These are phyloP conservation scores for Lindbergichthys nudifrons DNA, from an alignment of 2,797 vertebrate genomes.

Conservation along the genomic window DNA sequence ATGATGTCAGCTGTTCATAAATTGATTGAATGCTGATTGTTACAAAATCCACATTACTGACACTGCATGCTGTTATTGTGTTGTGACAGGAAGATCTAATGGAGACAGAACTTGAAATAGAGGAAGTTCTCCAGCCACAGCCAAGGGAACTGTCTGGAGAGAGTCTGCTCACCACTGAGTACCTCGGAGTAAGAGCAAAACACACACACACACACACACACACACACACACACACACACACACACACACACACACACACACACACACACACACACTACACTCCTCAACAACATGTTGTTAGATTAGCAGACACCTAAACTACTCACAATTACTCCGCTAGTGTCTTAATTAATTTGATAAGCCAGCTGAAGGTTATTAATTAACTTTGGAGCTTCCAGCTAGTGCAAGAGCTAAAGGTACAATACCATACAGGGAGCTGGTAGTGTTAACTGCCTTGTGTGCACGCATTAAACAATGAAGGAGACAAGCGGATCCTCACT, in stretches of 20 bases:
- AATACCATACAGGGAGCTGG: background rate
- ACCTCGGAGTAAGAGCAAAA: slow-evolving; percentile 90
- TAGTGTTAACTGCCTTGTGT: background rate
- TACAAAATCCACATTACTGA: no score
- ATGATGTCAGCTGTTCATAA: background rate
- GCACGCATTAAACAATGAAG: background rate
- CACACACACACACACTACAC: background rate
- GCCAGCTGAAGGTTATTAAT: background rate
- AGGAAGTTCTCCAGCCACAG: slow-evolving; percentile 91
- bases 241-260: slow-evolving; percentile 2
- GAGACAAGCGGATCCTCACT: background rate
- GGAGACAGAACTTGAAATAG: slow-evolving; percentile 92
- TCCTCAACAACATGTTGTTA: background rate
- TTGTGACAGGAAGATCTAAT: slow-evolving; percentile 87
- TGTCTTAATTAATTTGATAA: background rate
- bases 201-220: background rate
- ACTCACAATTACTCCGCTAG: background rate
- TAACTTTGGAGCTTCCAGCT: background rate
- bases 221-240: slow-evolving; percentile 3
- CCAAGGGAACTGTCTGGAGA: slow-evolving; percentile 92
- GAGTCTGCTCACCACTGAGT: slow-evolving; percentile 93
- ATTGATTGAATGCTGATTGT: background rate
- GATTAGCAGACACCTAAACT: background rate
- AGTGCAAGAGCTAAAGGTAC: background rate
- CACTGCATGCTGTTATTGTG: background rate